Base-by-base conservation (phyloP, 1,140 invertebrate genomes). In the Saccostrea cuccullata region DNA sequence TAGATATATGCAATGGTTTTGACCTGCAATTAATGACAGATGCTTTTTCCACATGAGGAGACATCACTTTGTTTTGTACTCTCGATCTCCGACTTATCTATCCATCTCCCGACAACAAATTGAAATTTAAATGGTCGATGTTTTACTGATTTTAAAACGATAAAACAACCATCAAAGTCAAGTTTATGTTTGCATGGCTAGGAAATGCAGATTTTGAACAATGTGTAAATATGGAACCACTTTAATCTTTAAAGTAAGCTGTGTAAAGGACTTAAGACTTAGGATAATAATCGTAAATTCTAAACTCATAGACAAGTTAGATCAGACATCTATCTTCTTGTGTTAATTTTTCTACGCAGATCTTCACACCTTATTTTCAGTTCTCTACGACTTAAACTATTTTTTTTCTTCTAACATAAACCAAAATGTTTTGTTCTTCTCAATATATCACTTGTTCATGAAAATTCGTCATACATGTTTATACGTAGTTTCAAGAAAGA, bases 161-260 rank as follows among this genome's bases (percentile, higher is more conserved):
- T 77, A 77, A 77, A 26, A 12, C 30, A 13, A 26, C 70, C 70
- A 77, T 77, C 70, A 77, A 77, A 77, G 70, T 77, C 2, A 77
- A 26, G 23, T 15, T 30, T 77, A 77, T 30, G 70, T 36, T 40
- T 77, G 70, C 70, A 77, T 77, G 70, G 23, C 70, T 77, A 77
- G 26, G 23, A 77, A 77, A 77, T 77, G 70, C 70, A 77, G 70
- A 77, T 77, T 77, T 77, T 40, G 30, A 77, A 77, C 70, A 77
- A 77, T 30, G 70, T 77, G 23, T 77, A 77, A 77, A 77, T 77
- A 77, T 77, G 26, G 70, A 15, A 77, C 70, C 70, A 77, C 70
- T 77, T 47, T 77, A 77, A 77, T 30, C 70, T 77, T 30, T 36
- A 3, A 77, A 77, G 26, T 30, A 77, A 36, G 26, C 6, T 36